Evolutionary conservation across 1,140 invertebrate genomes (phyloP).

Genomic region (Drosophila nigrodunni): DNA sequence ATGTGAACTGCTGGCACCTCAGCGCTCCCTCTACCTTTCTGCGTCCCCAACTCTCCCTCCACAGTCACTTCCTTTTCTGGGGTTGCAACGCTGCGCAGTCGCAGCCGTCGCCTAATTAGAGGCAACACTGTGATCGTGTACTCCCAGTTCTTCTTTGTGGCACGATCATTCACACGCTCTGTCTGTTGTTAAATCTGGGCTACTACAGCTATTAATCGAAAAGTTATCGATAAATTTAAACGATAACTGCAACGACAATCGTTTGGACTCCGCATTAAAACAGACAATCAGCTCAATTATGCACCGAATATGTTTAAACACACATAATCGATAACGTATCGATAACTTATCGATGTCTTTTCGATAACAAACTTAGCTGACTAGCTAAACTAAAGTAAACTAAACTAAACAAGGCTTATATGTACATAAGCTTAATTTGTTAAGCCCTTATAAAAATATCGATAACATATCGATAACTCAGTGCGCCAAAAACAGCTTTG

Average conservation of each 20-base stretch:
- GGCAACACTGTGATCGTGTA: slow-evolving; percentile 9
- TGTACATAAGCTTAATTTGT: too few species aligned
- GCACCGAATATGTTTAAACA: neutral
- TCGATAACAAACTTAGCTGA: neutral
- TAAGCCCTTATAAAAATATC: too few species aligned
- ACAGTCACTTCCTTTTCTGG: slow-evolving; percentile 12
- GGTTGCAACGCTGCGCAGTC: slow-evolving; percentile 37
- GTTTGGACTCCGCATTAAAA: too few species aligned
- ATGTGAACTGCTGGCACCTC: slow-evolving; percentile 22
- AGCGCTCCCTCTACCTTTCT: neutral
- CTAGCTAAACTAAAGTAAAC: neutral
- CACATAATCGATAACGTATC: neutral
- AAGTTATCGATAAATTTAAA: slow-evolving; percentile 7
- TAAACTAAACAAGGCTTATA: too few species aligned
- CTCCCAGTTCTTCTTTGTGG: too few species aligned
- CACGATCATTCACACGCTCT: slow-evolving; percentile 40
- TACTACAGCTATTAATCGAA: slow-evolving; percentile 1
- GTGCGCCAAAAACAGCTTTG: too few species aligned
- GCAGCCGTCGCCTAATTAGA: slow-evolving; percentile 30
- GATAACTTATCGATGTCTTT: neutral
- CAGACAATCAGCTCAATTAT: too few species aligned
- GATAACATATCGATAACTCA: too few species aligned
- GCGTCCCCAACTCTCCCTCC: slow-evolving; percentile 50
- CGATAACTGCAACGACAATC: neutral
- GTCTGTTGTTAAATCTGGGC: slow-evolving; percentile 26